Percentiles rank a stretch among this genome's conserved stretches.
Conservation (phyloP, 2,113 vertebrate genomes). For the Taxidea taxus region DNA sequence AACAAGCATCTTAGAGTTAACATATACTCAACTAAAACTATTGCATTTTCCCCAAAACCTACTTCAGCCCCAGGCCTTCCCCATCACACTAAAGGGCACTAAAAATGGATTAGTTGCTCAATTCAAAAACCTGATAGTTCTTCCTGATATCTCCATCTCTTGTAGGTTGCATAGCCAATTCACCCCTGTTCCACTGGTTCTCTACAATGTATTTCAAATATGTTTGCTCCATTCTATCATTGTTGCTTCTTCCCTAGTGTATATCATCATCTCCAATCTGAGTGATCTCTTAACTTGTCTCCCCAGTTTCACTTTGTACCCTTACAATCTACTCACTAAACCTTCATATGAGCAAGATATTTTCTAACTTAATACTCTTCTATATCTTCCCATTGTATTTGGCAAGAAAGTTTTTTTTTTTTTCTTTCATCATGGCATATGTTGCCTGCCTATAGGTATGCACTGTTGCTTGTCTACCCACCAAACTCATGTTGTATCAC, state of each 20-base stretch:
- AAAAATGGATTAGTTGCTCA: neutral
- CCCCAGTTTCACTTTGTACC: neutral
- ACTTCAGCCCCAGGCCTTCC: neutral
- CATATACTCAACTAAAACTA: neutral
- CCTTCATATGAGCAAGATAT: neutral
- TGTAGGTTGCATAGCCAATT: neutral
- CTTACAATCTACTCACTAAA: neutral
- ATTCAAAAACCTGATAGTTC: neutral
- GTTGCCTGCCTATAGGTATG: neutral
- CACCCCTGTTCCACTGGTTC: neutral
- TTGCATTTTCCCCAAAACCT: neutral
- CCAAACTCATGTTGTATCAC: neutral
- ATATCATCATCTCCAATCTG: neutral
- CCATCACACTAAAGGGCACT: neutral
- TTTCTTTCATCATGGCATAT: neutral
- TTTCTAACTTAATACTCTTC: neutral
- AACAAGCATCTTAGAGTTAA: neutral
- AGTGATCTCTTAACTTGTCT: neutral
- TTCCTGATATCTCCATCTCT: neutral
- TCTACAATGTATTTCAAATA: neutral
- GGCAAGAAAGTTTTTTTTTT: neutral
- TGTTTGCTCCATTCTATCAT: neutral
- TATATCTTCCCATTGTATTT: neutral
- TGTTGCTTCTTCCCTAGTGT: neutral
- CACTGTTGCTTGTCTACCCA: neutral